Evolutionary conservation across 2,888 invertebrate genomes (phyloP).

Genomic region (Lasioglossum oenotherae): DNA sequence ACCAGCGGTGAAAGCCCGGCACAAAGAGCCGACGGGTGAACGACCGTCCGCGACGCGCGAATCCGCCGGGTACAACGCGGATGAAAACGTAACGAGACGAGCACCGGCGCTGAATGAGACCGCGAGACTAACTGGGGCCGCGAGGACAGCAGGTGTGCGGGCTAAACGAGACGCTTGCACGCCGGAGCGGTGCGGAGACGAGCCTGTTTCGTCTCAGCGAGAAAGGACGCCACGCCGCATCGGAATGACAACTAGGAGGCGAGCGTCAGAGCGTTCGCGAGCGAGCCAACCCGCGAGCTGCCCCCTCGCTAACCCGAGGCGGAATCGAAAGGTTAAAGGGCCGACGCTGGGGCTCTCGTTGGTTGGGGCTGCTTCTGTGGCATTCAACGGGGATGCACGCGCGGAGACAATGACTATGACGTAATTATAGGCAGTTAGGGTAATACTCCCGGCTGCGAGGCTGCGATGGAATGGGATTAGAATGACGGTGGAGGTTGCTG

Average conservation of each 20-base stretch:
- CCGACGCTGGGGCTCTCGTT: conserved; percentile 13
- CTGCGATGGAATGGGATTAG: conserved; percentile 73
- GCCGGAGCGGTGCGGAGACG: not conserved
- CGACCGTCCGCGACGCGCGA: conserved; percentile 43
- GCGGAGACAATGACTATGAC: conserved; percentile 80
- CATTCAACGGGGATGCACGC: conserved; percentile 68
- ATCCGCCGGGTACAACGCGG: conserved; percentile 34
- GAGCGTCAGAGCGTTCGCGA: conserved; percentile 25
- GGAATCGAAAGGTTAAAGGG: conserved; percentile 27
- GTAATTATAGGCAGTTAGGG: conserved; percentile 81
- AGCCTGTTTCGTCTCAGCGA: conserved; percentile 15
- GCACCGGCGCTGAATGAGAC: conserved; percentile 27
- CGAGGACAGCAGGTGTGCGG: conserved; percentile 42
- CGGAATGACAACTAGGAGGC: conserved; percentile 9
- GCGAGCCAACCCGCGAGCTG: not conserved
- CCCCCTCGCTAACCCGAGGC: conserved; percentile 24
- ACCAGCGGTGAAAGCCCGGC: conserved; percentile 36
- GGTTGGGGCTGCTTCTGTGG: conserved; percentile 45
- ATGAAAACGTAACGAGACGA: conserved; percentile 58
- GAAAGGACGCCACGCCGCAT: not conserved
- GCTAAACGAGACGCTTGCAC: not conserved
- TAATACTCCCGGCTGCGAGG: conserved; percentile 77
- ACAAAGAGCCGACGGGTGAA: conserved; percentile 50
- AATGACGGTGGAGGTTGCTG: conserved; percentile 38
- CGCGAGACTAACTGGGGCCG: not conserved